phyloP scores from a whole-genome alignment of 2,888 invertebrate species.

The Kuschelorhynchus macadamiae region DNA sequence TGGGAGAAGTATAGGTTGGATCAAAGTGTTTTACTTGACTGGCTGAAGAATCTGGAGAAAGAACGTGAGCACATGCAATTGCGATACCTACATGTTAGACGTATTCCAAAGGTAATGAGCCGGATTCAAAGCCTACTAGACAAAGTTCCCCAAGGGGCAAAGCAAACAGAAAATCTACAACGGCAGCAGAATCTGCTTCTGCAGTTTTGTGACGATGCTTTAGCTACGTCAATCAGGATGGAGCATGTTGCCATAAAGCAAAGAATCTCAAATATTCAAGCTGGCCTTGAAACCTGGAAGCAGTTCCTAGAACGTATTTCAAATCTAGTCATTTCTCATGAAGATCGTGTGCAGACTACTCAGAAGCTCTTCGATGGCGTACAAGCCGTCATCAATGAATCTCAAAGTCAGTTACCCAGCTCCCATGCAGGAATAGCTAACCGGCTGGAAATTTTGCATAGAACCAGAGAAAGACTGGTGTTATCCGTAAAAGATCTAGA shows the following conservation, averaged over 20 bases:
- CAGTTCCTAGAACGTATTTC: conserved; percentile 80
- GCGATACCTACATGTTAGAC: conserved; percentile 84
- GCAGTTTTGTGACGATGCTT: conserved; percentile 81
- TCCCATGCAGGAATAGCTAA: conserved; percentile 77
- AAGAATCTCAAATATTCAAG: conserved; percentile 83
- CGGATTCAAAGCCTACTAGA: conserved; percentile 79
- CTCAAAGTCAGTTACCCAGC: conserved; percentile 71
- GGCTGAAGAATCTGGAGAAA: conserved; percentile 86
- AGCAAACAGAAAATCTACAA: conserved; percentile 75
- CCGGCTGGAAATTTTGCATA: conserved; percentile 75
- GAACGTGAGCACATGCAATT: conserved; percentile 84
- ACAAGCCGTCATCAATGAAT: conserved; percentile 74
- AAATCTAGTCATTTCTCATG: conserved; percentile 76
- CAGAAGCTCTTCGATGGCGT: conserved; percentile 77
- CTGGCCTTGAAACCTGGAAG: conserved; percentile 86
- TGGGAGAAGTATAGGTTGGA: conserved; percentile 86
- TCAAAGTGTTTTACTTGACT: conserved; percentile 79
- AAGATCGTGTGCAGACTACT: conserved; percentile 74
- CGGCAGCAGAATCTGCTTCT: conserved; percentile 77
- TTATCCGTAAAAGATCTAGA: conserved; percentile 77
- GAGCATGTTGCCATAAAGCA: conserved; percentile 85
- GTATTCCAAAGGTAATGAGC: conserved; percentile 79
- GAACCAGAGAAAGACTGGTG: conserved; percentile 73
- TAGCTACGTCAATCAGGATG: conserved; percentile 85
- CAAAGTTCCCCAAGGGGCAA: conserved; percentile 77